Conservation (phyloP, 2,113 vertebrate genomes). For the Epinephelus lanceolatus region DNA sequence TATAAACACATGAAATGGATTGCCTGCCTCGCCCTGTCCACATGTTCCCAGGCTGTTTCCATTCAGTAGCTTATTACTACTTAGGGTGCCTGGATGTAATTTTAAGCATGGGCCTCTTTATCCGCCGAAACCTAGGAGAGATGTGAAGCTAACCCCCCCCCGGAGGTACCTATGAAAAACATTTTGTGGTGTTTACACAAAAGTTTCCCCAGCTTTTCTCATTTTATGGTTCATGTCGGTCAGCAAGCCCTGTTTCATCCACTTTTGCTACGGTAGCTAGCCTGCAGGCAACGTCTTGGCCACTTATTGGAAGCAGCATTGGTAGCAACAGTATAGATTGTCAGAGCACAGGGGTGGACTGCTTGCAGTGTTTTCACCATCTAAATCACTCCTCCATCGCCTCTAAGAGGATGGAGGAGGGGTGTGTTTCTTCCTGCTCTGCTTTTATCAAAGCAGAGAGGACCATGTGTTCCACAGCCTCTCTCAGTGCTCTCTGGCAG, state of each 20-base stretch:
- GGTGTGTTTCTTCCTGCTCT: conserved; percentile 34
- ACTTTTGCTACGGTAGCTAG: conserved; percentile 53
- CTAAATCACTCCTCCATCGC: conserved; percentile 68
- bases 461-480: conserved; percentile 42
- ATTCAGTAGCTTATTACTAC: conserved; percentile 72
- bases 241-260: conserved; percentile 60
- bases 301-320: conserved; percentile 70
- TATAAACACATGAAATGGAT: conserved; percentile 73
- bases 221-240: conserved; percentile 72
- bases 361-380: conserved; percentile 58
- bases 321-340: conserved; percentile 49
- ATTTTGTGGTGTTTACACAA: conserved; percentile 74
- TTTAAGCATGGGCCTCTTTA: conserved; percentile 68
- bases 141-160: conserved; percentile 58
- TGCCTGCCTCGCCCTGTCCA: conserved; percentile 37
- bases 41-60: conserved; percentile 65
- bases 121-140: conserved; percentile 63
- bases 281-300: conserved; percentile 58
- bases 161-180: conserved; percentile 63
- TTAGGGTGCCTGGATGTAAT: conserved; percentile 60
- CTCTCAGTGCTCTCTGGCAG: conserved; percentile 46
- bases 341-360: conserved; percentile 49
- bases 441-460: conserved; percentile 58
- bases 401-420: conserved; percentile 38
- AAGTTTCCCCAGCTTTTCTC: conserved; percentile 67